These are phyloP conservation scores for Ormyrus rosae DNA, from an alignment of 2,888 invertebrate genomes.

Conservation along the genomic window DNA sequence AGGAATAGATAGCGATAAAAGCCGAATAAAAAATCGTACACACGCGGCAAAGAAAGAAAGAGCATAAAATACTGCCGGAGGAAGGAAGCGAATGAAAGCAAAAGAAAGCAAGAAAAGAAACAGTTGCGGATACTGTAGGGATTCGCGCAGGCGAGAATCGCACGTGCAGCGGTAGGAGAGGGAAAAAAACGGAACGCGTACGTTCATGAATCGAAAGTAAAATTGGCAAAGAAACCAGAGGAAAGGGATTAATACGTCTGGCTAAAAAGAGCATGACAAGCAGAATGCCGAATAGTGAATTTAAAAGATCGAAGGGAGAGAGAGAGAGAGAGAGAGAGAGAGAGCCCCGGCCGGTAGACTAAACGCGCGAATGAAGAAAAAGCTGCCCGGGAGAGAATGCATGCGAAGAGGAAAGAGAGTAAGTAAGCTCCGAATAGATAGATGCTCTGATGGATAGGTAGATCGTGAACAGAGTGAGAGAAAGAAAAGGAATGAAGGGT, in stretches of 20 bases:
- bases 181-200: background rate
- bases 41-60: background rate
- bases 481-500: slow-evolving; percentile 5
- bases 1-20: slow-evolving; percentile 17
- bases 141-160: background rate
- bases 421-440: background rate
- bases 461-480: background rate
- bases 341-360: background rate
- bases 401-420: slow-evolving; percentile 3
- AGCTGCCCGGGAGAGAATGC: background rate
- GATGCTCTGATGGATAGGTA: slow-evolving; percentile 1
- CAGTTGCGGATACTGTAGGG: background rate
- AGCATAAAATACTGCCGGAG: background rate
- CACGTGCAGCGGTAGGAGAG: background rate
- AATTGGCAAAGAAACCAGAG: background rate
- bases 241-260: slow-evolving; percentile 6
- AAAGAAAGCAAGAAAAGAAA: background rate
- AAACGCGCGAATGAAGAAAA: slow-evolving; percentile 11
- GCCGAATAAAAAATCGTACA: too few relatives aligned
- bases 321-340: slow-evolving; percentile 30
- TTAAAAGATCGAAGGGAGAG: slow-evolving; percentile 15
- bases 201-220: background rate
- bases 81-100: background rate
- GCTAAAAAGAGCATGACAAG: background rate
- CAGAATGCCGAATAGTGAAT: slow-evolving; percentile 32